Evolutionary conservation across 2,113 vertebrate species (phyloP).

Genomic region (Alces alces): DNA sequence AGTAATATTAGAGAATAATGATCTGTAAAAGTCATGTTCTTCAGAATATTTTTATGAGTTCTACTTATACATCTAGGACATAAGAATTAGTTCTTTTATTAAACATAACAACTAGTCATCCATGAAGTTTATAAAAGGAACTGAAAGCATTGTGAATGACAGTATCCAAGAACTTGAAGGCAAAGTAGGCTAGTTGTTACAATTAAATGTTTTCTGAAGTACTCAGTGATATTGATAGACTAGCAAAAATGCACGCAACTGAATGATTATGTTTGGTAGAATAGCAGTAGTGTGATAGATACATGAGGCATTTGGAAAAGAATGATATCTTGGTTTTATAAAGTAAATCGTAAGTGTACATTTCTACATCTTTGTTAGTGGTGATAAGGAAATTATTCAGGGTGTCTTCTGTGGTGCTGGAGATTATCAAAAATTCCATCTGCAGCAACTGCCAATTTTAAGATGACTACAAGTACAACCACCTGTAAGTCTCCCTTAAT

Average conservation of each 20-base stretch:
- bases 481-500: background rate
- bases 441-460: background rate
- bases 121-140: background rate
- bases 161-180: background rate
- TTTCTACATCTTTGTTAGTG: background rate
- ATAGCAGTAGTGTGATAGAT: background rate
- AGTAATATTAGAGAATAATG: conserved; percentile 32
- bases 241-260: background rate
- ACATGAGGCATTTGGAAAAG: background rate
- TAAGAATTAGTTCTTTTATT: background rate
- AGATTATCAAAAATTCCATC: background rate
- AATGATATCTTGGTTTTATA: background rate
- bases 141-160: background rate
- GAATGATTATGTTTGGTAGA: background rate
- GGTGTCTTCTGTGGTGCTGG: background rate
- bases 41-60: background rate
- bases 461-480: background rate
- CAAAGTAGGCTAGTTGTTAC: background rate
- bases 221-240: background rate
- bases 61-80: background rate
- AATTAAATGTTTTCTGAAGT: background rate
- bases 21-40: conserved; percentile 13
- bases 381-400: background rate
- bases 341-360: background rate
- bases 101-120: background rate